A percentile compares a stretch with the other conserved stretches of the same genome.
Evolutionary conservation across 2,113 vertebrate species (phyloP).

Genomic region (Mystacornis crossleyi): DNA sequence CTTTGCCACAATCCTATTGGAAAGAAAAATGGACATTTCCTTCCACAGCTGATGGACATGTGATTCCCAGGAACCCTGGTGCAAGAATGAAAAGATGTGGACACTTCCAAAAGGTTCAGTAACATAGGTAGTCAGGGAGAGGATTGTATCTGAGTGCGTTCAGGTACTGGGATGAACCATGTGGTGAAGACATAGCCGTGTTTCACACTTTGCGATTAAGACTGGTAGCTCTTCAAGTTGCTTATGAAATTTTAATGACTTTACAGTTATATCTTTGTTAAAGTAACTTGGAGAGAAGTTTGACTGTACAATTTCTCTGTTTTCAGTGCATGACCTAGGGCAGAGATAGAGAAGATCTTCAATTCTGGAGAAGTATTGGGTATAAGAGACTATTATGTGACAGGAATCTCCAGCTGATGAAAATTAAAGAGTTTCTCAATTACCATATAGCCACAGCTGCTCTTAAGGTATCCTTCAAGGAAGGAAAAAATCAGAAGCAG

Average conservation of each 20-base stretch:
- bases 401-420: neutral
- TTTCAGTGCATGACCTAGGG: neutral
- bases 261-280: neutral
- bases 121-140: neutral
- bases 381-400: neutral
- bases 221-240: neutral
- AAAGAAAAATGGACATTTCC: neutral
- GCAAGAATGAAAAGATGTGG: neutral
- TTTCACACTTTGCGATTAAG: neutral
- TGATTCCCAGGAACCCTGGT: neutral
- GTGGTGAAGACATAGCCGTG: neutral
- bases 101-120: neutral
- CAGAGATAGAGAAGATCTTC: neutral
- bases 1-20: neutral
- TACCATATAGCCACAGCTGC: neutral
- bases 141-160: neutral
- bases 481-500: neutral
- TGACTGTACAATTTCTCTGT: neutral
- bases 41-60: neutral
- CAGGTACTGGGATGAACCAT: neutral
- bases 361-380: neutral
- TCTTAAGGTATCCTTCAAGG: neutral
- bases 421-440: neutral
- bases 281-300: neutral
- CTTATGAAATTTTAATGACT: neutral